Percentiles rank a stretch among this genome's conserved stretches.
phyloP scores from a whole-genome alignment of 2,797 vertebrate genomes.

The Characodon lateralis region DNA sequence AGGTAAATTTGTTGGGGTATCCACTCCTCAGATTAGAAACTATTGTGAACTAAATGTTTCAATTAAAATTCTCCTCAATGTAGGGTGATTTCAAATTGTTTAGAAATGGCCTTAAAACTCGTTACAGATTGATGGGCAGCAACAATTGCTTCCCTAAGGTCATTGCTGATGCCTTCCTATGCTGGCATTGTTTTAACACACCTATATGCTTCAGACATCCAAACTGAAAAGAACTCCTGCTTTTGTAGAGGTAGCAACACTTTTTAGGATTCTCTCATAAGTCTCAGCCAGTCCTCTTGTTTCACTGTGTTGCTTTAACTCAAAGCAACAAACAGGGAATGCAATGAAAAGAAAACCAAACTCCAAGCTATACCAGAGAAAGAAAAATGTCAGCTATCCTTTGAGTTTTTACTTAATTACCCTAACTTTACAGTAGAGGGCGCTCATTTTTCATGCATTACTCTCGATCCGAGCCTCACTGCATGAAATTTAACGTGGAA shows the following conservation, averaged over 20 bases:
- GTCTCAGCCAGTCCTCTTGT: not conserved
- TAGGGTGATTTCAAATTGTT: not conserved
- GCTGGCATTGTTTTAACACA: not conserved
- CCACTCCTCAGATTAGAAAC: not conserved
- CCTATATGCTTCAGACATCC: not conserved
- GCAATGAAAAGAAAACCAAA: not conserved
- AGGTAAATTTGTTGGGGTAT: not conserved
- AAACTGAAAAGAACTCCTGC: not conserved
- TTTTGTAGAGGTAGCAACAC: not conserved
- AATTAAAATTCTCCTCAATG: not conserved
- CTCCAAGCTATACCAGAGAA: not conserved
- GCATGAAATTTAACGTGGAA: slow-evolving; percentile 18
- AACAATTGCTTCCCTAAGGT: not conserved
- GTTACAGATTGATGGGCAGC: not conserved
- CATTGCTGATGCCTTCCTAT: not conserved
- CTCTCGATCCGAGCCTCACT: not conserved
- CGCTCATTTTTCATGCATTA: slow-evolving; percentile 33
- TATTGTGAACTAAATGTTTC: not conserved
- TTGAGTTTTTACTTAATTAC: slow-evolving; percentile 6
- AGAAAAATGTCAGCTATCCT: not conserved
- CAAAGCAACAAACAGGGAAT: not conserved
- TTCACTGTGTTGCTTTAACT: not conserved
- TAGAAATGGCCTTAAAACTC: not conserved
- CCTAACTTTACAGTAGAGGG: slow-evolving; percentile 62
- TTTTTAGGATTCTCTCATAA: not conserved